Conservation (phyloP, 2,113 vertebrate genomes). For the Bambusicola thoracicus region DNA sequence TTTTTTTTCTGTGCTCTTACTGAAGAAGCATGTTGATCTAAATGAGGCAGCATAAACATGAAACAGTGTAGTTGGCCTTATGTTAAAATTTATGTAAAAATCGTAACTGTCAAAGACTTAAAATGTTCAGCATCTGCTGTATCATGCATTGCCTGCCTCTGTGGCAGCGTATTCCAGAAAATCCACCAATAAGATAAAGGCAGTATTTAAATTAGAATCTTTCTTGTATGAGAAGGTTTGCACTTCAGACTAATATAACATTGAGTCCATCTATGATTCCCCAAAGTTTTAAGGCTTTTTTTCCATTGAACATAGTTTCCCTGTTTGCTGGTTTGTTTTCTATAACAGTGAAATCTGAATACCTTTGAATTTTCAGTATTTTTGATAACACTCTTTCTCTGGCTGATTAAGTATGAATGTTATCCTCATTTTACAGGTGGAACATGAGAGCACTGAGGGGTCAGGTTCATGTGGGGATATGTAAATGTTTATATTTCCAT, state of each 20-base stretch:
- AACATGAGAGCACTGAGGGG: not conserved
- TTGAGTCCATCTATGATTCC: not conserved
- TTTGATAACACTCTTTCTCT: not conserved
- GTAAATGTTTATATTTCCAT: conserved; percentile 39
- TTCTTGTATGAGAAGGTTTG: not conserved
- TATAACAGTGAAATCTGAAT: not conserved
- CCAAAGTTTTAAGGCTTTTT: not conserved
- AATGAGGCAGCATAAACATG: conserved; percentile 18
- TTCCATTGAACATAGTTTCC: not conserved
- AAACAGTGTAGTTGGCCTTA: not conserved
- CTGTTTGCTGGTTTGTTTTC: not conserved
- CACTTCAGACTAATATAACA: not conserved
- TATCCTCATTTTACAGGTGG: conserved; percentile 27
- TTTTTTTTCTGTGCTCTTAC: not conserved
- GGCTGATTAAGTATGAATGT: not conserved
- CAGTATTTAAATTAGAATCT: not conserved
- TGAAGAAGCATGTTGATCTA: not conserved
- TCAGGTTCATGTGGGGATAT: conserved; percentile 32
- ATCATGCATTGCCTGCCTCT: not conserved
- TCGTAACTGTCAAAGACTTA: conserved; percentile 3
- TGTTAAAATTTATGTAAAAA: conserved; percentile 19
- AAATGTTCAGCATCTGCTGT: conserved; percentile 29
- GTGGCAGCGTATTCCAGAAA: not conserved
- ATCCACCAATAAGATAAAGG: not conserved
- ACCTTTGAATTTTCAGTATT: conserved; percentile 5